phyloP scores from a whole-genome alignment of 1,140 invertebrate genomes.

The Hypothenemus hampei region DNA sequence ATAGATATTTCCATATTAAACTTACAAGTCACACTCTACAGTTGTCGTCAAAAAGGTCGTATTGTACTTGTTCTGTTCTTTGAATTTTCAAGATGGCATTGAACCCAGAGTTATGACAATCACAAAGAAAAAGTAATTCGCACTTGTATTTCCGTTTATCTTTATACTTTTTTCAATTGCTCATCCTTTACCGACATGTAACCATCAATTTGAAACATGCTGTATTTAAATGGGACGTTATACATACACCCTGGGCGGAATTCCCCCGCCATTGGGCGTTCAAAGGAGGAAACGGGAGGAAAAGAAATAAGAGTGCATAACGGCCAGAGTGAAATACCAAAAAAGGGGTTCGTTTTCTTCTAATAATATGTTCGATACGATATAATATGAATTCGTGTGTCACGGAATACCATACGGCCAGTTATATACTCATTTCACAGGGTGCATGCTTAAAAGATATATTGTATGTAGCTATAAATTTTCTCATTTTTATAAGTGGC shows the following conservation, averaged over 20 bases:
- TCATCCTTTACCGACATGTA: neutral
- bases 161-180: too few relatives aligned
- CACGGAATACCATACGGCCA: neutral
- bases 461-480: too few relatives aligned
- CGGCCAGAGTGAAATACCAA: neutral
- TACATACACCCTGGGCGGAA: constrained; percentile 13
- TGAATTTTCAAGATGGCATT: too few relatives aligned
- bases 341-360: constrained; percentile 2
- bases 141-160: too few relatives aligned
- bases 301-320: constrained; percentile 9
- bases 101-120: too few relatives aligned
- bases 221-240: constrained; percentile 3
- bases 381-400: constrained; percentile 4
- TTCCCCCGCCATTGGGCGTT: constrained; percentile 20
- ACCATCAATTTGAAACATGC: neutral
- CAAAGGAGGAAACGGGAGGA: constrained; percentile 15
- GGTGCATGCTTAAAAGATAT: constrained; percentile 5
- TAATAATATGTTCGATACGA: constrained; percentile 4
- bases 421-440: neutral
- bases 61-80: too few relatives aligned
- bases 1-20: constrained; percentile 9
- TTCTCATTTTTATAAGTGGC: too few relatives aligned
- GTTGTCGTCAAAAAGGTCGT: too few relatives aligned
- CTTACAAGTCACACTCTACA: too few relatives aligned
- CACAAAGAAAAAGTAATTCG: too few relatives aligned